Conservation (phyloP, 2,888 invertebrate species). For the Orthonevra nobilis region DNA sequence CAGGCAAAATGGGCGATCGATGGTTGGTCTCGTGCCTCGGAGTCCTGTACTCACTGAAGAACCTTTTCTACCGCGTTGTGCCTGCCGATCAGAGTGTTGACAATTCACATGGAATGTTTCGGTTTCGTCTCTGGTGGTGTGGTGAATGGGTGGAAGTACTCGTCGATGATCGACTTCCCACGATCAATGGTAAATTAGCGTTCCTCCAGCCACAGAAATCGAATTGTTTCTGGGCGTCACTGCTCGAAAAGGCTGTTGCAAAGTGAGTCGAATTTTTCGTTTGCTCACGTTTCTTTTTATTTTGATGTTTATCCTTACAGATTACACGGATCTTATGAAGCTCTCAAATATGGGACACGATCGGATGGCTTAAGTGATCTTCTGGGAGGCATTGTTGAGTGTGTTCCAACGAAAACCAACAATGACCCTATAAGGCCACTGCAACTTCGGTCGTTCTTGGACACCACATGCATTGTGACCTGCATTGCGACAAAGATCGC, state of each 20-base stretch:
- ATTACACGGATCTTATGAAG: constrained; percentile 95
- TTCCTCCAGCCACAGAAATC: constrained; percentile 91
- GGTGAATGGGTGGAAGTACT: constrained; percentile 95
- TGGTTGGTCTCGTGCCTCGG: constrained; percentile 95
- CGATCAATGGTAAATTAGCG: constrained; percentile 91
- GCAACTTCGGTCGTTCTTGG: constrained; percentile 86
- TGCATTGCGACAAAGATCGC: constrained; percentile 82
- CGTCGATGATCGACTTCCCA: constrained; percentile 93
- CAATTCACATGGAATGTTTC: constrained; percentile 88
- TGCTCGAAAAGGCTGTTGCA: constrained; percentile 95
- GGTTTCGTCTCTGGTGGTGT: constrained; percentile 96
- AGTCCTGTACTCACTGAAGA: constrained; percentile 90
- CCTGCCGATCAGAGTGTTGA: constrained; percentile 93
- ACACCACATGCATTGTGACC: constrained; percentile 92
- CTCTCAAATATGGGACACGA: constrained; percentile 93
- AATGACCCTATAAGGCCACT: constrained; percentile 84
- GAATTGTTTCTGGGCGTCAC: constrained; percentile 93
- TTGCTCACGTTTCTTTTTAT: background rate
- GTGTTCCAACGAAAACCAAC: constrained; percentile 86
- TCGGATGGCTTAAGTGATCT: constrained; percentile 93
- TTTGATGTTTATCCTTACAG: constrained; percentile 79
- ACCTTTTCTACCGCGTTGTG: constrained; percentile 93
- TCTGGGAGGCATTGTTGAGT: constrained; percentile 94
- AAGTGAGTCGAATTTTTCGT: constrained; percentile 84
- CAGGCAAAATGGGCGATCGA: constrained; percentile 94